Evolutionary conservation across 2,888 invertebrate genomes (phyloP).

Genomic region (Globia sparganii): DNA sequence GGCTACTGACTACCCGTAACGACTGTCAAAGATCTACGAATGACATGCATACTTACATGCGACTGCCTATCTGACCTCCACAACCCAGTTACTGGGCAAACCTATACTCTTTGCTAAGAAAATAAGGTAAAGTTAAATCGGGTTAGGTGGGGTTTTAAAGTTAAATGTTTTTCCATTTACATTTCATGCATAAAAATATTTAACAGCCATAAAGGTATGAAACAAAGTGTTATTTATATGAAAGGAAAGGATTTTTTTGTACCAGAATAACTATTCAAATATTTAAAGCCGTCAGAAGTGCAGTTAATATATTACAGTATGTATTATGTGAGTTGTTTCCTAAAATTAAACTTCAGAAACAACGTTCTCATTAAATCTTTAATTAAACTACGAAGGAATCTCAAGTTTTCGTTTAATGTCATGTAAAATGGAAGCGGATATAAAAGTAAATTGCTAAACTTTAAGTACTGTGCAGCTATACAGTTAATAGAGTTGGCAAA

Average conservation of each 20-base stretch:
- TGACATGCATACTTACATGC: background rate
- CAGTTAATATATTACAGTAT: background rate
- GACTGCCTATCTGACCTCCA: no score
- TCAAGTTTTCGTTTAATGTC: conserved; percentile 56
- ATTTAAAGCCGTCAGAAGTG: background rate
- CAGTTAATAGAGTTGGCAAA: conserved; percentile 59
- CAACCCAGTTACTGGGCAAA: background rate
- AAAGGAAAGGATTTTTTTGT: background rate
- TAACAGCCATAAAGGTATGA: background rate
- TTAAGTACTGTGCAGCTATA: conserved; percentile 75
- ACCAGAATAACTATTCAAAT: background rate
- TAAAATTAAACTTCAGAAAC: background rate
- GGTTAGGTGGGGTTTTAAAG: background rate
- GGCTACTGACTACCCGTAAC: no score
- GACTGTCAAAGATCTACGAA: no score
- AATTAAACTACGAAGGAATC: background rate
- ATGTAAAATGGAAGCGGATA: conserved; percentile 82
- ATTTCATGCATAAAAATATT: background rate
- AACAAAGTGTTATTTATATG: background rate
- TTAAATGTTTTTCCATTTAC: background rate
- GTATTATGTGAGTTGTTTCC: conserved; percentile 1
- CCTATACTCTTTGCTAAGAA: background rate
- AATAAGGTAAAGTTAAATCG: background rate
- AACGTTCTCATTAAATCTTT: conserved; percentile 34
- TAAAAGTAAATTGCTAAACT: conserved; percentile 85